A percentile compares a stretch with the other conserved stretches of the same genome.
phyloP scores from a whole-genome alignment of 2,888 invertebrate species.

The Conus canariensis region DNA sequence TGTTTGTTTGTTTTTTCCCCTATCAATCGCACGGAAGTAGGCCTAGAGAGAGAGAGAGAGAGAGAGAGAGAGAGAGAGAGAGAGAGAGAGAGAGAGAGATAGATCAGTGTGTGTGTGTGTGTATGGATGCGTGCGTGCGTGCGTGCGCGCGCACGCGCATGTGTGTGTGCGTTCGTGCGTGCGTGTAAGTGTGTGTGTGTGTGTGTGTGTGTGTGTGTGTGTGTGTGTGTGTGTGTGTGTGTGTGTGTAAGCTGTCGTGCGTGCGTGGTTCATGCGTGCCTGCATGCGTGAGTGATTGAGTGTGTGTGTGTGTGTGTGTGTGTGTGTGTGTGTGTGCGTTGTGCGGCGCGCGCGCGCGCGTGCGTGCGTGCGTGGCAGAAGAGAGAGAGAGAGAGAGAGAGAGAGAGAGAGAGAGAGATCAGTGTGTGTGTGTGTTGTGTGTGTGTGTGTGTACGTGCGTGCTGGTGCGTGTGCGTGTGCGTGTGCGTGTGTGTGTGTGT shows the following conservation, averaged over 20 bases:
- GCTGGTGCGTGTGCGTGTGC: constrained; percentile 1
- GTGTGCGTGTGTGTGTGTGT: constrained; percentile 12
- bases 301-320: background rate
- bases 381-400: too few relatives aligned
- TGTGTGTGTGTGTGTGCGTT: too few relatives aligned
- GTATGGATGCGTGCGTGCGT: too few relatives aligned
- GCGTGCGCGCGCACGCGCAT: background rate
- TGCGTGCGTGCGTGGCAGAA: too few relatives aligned
- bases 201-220: background rate
- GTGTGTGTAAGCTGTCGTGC: background rate
- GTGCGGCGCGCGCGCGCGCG: too few relatives aligned
- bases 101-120: background rate
- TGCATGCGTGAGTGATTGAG: too few relatives aligned
- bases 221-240: background rate
- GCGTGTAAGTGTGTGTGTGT: too few relatives aligned
- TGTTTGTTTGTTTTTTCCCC: too few relatives aligned
- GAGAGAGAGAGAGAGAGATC: too few relatives aligned
- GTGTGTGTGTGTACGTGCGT: background rate
- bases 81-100: constrained; percentile 18
- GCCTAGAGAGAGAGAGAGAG: background rate
- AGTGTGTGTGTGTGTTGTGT: background rate
- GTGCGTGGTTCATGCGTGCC: background rate
- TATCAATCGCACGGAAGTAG: background rate
- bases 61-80: constrained; percentile 22
- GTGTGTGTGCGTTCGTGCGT: background rate